A percentile compares a stretch with the other conserved stretches of the same genome.
These are phyloP conservation scores for Catamblyrhynchus diadema DNA, from an alignment of 2,797 vertebrate species.

Conservation along the genomic window DNA sequence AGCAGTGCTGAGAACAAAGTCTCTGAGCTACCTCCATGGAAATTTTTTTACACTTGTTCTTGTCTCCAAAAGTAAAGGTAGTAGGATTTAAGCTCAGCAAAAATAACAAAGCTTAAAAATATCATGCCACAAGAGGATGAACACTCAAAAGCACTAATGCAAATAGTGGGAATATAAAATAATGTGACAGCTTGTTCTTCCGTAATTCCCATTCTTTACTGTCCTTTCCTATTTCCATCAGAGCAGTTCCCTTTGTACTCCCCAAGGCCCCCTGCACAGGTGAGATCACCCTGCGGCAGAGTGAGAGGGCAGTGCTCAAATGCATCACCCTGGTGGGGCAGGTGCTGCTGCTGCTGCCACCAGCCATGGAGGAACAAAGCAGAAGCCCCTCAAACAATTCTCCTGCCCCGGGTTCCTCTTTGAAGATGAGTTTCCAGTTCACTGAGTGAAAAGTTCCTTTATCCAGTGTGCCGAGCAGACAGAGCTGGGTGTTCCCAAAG, in stretches of 20 bases:
- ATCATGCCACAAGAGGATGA: neutral
- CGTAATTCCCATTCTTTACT: neutral
- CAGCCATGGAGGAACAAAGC: neutral
- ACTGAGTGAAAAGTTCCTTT: neutral
- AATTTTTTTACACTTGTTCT: neutral
- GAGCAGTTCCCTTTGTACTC: neutral
- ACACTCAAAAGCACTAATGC: neutral
- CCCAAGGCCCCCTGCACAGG: neutral
- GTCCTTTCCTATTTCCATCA: neutral
- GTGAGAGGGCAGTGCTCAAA: neutral
- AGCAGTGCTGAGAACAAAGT: neutral
- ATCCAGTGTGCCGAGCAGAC: neutral
- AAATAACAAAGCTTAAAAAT: neutral
- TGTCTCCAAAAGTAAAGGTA: neutral
- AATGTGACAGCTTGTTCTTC: neutral
- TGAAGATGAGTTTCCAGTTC: accelerated
- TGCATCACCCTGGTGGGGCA: accelerated
- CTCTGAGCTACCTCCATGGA: accelerated
- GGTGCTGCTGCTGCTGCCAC: neutral
- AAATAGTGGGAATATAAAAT: neutral
- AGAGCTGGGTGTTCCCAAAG: neutral
- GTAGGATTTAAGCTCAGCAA: neutral
- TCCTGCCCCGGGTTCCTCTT: neutral
- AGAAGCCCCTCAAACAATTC: neutral
- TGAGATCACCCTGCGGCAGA: neutral